Evolutionary conservation across 2,888 invertebrate species (phyloP).

Genomic region (Baccha elongata): DNA sequence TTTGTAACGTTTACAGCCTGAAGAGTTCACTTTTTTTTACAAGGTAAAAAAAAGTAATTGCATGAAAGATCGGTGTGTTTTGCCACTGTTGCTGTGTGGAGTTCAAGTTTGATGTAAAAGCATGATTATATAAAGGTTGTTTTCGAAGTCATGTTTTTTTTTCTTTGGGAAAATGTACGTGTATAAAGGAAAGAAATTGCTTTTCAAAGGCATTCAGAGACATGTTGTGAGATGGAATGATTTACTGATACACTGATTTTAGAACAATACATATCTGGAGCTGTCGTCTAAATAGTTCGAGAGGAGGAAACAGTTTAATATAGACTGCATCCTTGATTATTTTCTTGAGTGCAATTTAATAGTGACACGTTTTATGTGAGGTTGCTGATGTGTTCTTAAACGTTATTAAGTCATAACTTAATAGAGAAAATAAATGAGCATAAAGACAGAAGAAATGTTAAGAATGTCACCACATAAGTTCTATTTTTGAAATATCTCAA

Average conservation of each 20-base stretch:
- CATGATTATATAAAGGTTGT: not conserved
- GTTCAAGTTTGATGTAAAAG: conserved; percentile 5
- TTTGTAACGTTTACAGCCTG: conserved; percentile 60
- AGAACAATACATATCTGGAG: not conserved
- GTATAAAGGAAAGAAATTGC: conserved; percentile 2
- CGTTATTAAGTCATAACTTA: too few relatives aligned
- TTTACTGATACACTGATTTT: conserved; percentile 1
- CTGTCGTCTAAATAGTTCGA: not conserved
- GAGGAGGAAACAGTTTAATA: conserved; percentile 3
- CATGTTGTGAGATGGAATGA: conserved; percentile 10
- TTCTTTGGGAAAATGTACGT: not conserved
- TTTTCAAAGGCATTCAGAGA: conserved; percentile 12
- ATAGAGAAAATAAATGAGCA: too few relatives aligned
- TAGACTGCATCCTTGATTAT: conserved; percentile 6
- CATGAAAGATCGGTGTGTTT: not conserved
- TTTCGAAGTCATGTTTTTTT: not conserved
- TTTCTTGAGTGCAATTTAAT: not conserved
- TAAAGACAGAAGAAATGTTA: too few relatives aligned
- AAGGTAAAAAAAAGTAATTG: not conserved
- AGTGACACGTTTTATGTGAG: not conserved
- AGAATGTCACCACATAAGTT: too few relatives aligned
- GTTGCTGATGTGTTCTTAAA: too few relatives aligned
- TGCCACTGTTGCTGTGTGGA: not conserved
- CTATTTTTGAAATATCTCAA: too few relatives aligned
- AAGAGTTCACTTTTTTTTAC: conserved; percentile 5